Base-by-base conservation (phyloP, 2,113 vertebrate genomes). In the Carassius auratus region DNA sequence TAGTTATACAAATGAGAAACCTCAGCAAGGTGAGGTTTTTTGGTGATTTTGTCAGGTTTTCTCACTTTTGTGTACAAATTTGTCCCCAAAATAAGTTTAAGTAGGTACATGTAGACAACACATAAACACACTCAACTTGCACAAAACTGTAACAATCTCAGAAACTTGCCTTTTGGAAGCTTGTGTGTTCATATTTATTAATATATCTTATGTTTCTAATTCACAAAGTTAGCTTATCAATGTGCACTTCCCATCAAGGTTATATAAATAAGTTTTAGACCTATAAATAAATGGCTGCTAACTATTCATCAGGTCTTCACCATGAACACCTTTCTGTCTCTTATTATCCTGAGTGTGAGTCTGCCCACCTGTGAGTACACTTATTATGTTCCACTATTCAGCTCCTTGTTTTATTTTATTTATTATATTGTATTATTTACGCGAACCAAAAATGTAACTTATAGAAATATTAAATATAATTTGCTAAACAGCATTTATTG, bases 331-430 rank as follows among this genome's bases (percentile, higher is more conserved):
- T 80, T 82, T 62, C 76, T 76, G 21, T 33, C 80, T 48, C 4
- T 92, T 17, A n/a, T 91, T 21, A 3, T 89, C 77, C 76, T 92
- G 76, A 30, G 74, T 38, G 33, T 87, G 23, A 71, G 90, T 81
- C 88, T 91, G 77, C 88, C 89, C 57, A 83, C 85, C 33, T 0
- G 88, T 90, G 68, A 90, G 89, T 90, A 84, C 13, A 83, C 10
- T 61, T 30, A 2, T 75, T 2, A 4, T 12, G n/a, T 68, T 48
- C 48, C 12, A 19, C 13, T 23, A 38, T 59, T n/a, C 30, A n/a
- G 1, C 33, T 69, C 8, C 7, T 2, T 38, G 3, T 61, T 78
- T 42, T 8, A 1, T 78, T 13, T 78, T 14, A 36, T 19, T 19
- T 69, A 1, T 36, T 38, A 9, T 9, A 0, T 38, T 36, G 14